Conservation (phyloP, 2,113 vertebrate species). For the Dromaius novaehollandiae region DNA sequence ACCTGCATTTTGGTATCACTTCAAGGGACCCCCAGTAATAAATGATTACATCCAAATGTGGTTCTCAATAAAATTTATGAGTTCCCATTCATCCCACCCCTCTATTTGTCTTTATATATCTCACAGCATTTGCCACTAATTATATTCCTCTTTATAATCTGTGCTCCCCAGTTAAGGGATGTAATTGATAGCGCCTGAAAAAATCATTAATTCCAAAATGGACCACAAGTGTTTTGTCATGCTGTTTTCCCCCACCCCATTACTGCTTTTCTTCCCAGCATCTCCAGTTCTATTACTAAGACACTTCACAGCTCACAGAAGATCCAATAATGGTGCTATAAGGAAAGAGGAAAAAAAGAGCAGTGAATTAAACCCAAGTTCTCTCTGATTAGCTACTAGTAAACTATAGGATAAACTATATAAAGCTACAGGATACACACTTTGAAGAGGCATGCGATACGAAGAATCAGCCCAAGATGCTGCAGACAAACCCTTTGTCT, state of each 20-base stretch:
- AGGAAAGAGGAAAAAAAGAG: neutral
- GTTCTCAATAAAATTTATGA: constrained; percentile 66
- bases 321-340: neutral
- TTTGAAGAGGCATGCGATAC: neutral
- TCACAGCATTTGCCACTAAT: constrained; percentile 76
- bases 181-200: constrained; percentile 86
- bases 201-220: constrained; percentile 72
- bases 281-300: constrained; percentile 22
- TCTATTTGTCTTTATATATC: constrained; percentile 75
- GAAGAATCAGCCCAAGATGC: neutral
- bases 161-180: constrained; percentile 79
- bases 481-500: neutral
- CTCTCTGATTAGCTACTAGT: neutral
- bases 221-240: constrained; percentile 69
- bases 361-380: neutral
- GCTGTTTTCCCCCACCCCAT: constrained; percentile 2
- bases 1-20: constrained; percentile 42
- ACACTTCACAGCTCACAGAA: constrained; percentile 14
- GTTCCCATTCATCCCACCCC: constrained; percentile 40
- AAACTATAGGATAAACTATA: neutral
- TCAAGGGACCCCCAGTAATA: constrained; percentile 36
- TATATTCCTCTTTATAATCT: constrained; percentile 78
- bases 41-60: constrained; percentile 49
- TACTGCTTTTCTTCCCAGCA: neutral
- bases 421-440: neutral